Evolutionary conservation across 1,140 invertebrate species (phyloP).

Genomic region (Callitettix versicolor): DNA sequence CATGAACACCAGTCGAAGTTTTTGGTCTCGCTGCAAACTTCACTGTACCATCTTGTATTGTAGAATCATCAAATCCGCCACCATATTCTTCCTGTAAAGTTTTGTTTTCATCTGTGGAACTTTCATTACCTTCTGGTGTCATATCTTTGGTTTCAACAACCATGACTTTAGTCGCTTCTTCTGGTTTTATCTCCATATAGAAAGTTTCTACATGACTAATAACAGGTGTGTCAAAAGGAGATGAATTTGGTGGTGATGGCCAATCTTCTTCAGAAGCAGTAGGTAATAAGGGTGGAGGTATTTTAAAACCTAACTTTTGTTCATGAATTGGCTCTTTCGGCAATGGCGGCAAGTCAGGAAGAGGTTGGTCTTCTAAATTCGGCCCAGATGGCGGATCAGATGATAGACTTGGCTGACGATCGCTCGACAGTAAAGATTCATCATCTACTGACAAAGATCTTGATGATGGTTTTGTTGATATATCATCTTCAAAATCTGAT

Average conservation of each 20-base stretch:
- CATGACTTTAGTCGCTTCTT: slow-evolving; percentile 56
- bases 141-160: slow-evolving; percentile 35
- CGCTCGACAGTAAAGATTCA: slow-evolving; percentile 68
- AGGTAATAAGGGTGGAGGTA: slow-evolving; percentile 27
- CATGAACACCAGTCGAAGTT: slow-evolving; percentile 40
- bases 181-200: slow-evolving; percentile 63
- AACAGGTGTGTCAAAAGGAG: slow-evolving; percentile 47
- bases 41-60: slow-evolving; percentile 43
- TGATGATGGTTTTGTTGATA: slow-evolving; percentile 66
- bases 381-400: slow-evolving; percentile 53
- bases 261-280: slow-evolving; percentile 44
- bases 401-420: slow-evolving; percentile 72
- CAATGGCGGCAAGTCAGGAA: slow-evolving; percentile 25
- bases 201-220: slow-evolving; percentile 77
- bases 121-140: slow-evolving; percentile 23
- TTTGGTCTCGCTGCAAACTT: slow-evolving; percentile 59
- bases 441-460: slow-evolving; percentile 72
- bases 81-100: slow-evolving; percentile 41
- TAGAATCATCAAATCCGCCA: slow-evolving; percentile 28
- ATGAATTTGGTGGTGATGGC: slow-evolving; percentile 61
- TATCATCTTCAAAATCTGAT: slow-evolving; percentile 64
- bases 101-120: slow-evolving; percentile 27
- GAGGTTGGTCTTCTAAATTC: slow-evolving; percentile 21
- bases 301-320: slow-evolving; percentile 22
- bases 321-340: slow-evolving; percentile 20